Conservation (phyloP, 2,797 vertebrate genomes). For the Pipistrellus kuhlii region DNA sequence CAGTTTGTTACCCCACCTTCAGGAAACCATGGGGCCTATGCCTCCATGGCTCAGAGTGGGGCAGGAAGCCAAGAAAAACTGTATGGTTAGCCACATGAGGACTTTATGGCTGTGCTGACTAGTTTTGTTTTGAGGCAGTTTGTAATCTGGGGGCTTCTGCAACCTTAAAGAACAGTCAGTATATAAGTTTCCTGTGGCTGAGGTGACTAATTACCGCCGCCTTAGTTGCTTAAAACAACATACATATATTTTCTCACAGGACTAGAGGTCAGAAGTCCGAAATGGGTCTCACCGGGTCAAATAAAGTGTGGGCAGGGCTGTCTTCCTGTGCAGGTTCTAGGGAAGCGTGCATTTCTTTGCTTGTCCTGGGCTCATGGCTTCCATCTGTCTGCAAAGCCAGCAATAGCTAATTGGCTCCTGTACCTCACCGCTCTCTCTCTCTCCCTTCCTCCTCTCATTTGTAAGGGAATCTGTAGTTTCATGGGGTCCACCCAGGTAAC, state of each 20-base stretch:
- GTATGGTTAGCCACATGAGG: not conserved
- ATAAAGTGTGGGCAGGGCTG: not conserved
- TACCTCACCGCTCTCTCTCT: not conserved
- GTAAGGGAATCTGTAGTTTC: not conserved
- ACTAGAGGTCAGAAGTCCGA: not conserved
- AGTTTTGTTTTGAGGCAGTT: conserved; percentile 38
- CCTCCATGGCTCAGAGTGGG: not conserved
- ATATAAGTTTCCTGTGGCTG: not conserved
- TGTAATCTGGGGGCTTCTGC: conserved; percentile 42
- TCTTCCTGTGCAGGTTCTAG: not conserved
- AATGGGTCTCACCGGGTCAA: not conserved
- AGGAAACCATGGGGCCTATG: not conserved
- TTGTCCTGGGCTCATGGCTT: not conserved
- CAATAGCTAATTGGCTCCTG: not conserved
- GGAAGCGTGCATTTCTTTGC: not conserved
- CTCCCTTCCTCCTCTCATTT: not conserved
- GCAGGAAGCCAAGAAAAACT: conserved; percentile 32
- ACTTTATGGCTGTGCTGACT: conserved; percentile 35
- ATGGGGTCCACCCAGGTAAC: not conserved
- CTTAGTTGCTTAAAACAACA: not conserved
- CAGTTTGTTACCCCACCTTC: not conserved
- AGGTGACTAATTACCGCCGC: not conserved
- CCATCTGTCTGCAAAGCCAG: not conserved
- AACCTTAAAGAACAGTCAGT: conserved; percentile 30
- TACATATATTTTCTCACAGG: not conserved